Evolutionary conservation across 2,797 vertebrate species (phyloP), one percentile per base, ranked within the genome.

Genomic region (Macroramphosus scolopax): DNA sequence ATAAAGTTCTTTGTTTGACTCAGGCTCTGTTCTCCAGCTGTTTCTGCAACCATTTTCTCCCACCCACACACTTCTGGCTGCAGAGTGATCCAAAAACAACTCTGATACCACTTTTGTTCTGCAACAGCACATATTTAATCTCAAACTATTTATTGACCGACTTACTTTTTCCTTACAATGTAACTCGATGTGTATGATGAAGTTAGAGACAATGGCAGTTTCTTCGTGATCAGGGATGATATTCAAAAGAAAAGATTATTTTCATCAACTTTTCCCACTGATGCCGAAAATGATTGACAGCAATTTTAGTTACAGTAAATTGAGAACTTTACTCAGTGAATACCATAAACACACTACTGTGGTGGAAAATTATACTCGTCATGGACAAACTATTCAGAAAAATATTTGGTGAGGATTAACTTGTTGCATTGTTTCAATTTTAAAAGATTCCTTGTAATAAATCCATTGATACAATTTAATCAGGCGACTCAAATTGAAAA

Each of bases 1-100:
- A 43, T 43, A 44, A 62, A 57, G 33, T 24, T 61, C 42, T 68
- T 68, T 48, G 56, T 63, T 63, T 65, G 35, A 74, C 47, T 63
- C 16, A 12, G 55, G 42, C 56, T 62, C 24, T 17, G 41, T 49
- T 59, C 51, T 63, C 35, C 66, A 64, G 68, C 57, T 70, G 54
- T 63, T 59, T 55, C 51, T 69, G 42, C 39, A 51, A 37, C 62
- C 51, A 11, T 22, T 37, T 17, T 42, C 36, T 49, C 43, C 55
- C 68, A 51, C 63, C 41, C 69, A 73, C 66, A 63, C 49, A 66
- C 45, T 33, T 38, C 26, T 63, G 42, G 44, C 42, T 48, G 26
- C 9, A 45, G 11, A 43, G 11, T 6, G 2, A 55, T 52, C 41
- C 49, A 51, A 30, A 57, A 57, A 17, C 42, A 44, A 20, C 55